phyloP scores from a whole-genome alignment of 2,797 vertebrate genomes.

The Enoplosus armatus region DNA sequence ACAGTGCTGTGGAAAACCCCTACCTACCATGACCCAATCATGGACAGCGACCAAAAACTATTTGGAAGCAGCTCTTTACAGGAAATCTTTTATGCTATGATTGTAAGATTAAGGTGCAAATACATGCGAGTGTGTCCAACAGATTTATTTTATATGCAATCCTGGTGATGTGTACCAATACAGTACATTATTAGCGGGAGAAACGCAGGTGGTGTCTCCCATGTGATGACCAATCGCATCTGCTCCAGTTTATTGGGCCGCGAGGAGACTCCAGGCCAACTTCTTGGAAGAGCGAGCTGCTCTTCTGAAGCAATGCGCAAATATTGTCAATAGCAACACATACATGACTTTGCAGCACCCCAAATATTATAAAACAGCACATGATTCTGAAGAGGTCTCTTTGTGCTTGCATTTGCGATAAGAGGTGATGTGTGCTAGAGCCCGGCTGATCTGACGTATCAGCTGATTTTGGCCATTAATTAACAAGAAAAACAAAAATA shows the following conservation, averaged over 20 bases:
- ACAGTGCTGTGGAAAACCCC: slow-evolving; percentile 34
- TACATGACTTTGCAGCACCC: not conserved
- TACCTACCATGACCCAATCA: not conserved
- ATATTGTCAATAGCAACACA: not conserved
- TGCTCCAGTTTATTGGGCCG: slow-evolving; percentile 26
- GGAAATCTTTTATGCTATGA: no score
- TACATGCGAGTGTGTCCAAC: not conserved
- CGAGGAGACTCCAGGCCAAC: not conserved
- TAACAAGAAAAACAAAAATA: not conserved
- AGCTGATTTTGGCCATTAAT: not conserved
- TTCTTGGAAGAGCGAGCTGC: not conserved
- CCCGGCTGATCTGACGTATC: not conserved
- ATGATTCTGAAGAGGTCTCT: not conserved
- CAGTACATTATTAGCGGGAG: not conserved
- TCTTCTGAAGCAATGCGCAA: not conserved
- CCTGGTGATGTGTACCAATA: not conserved
- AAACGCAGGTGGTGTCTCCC: not conserved
- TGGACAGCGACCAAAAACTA: not conserved
- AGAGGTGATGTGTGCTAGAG: not conserved
- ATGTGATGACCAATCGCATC: slow-evolving; percentile 24
- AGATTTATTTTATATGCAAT: not conserved
- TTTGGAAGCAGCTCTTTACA: slow-evolving; percentile 1
- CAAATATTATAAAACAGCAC: not conserved
- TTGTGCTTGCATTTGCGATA: not conserved
- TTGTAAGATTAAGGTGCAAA: not conserved